Conservation (phyloP, 2,888 invertebrate species). For the Phytoseiulus persimilis region DNA sequence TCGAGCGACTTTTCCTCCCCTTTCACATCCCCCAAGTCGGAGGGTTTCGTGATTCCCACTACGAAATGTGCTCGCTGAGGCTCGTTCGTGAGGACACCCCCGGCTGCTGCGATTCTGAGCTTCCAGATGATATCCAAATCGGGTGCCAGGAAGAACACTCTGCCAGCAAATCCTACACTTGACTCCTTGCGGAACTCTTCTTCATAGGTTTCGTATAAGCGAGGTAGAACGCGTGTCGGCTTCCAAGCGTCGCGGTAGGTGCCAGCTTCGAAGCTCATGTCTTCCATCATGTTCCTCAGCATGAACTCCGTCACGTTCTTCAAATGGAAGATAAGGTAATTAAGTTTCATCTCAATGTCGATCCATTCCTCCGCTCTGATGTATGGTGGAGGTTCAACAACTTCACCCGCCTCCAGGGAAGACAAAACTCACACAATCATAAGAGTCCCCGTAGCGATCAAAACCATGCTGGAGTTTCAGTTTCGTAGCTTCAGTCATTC, state of each 20-base stretch:
- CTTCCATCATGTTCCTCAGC: slow-evolving; percentile 33
- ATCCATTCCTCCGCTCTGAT: not conserved
- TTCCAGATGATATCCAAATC: slow-evolving; percentile 8
- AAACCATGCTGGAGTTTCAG: not conserved
- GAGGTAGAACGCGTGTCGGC: not conserved
- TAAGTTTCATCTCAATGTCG: not conserved
- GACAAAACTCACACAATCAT: not conserved
- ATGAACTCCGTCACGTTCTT: slow-evolving; percentile 7
- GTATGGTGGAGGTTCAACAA: no score
- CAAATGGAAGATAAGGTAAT: not conserved
- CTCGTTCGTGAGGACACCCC: not conserved
- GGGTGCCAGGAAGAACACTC: not conserved
- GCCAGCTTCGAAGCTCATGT: not conserved
- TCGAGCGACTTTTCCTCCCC: not conserved
- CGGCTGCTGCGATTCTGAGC: not conserved
- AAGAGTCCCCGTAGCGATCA: slow-evolving; percentile 27
- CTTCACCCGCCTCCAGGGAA: not conserved
- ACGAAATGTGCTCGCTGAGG: not conserved
- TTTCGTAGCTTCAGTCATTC: not conserved
- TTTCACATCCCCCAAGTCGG: not conserved
- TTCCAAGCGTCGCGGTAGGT: not conserved
- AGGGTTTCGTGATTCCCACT: not conserved
- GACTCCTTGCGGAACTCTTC: not conserved
- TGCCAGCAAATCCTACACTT: not conserved
- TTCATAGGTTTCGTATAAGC: not conserved